Conservation (phyloP, 2,888 invertebrate species). For the Luffia ferchaultella region DNA sequence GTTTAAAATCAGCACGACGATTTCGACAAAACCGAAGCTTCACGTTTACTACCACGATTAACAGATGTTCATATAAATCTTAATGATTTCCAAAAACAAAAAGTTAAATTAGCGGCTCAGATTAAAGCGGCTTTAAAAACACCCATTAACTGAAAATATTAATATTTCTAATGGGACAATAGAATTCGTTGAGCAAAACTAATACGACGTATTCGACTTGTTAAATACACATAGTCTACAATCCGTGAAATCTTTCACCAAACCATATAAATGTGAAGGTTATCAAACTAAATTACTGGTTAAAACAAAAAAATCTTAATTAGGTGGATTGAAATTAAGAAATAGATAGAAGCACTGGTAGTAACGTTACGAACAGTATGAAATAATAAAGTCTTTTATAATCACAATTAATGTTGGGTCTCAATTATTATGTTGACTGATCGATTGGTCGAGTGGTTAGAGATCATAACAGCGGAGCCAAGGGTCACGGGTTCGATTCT, state of each 20-base stretch:
- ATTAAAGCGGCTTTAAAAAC: constrained; percentile 1
- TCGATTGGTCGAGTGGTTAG: no score
- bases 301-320: not conserved
- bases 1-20: not conserved
- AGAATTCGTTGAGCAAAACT: not conserved
- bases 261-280: not conserved
- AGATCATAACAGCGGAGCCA: no score
- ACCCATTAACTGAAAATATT: not conserved
- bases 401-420: constrained; percentile 3
- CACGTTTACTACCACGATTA: not conserved
- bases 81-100: constrained; percentile 4
- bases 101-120: constrained; percentile 1
- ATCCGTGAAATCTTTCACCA: not conserved
- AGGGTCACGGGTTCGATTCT: no score
- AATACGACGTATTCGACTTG: constrained; percentile 1
- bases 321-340: not conserved
- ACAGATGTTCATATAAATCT: constrained; percentile 3
- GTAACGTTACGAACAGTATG: not conserved
- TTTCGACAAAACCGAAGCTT: constrained; percentile 4
- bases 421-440: no score
- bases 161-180: constrained; percentile 3
- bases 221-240: not conserved
- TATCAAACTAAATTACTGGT: constrained; percentile 1
- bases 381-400: not conserved
- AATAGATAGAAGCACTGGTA: not conserved